Base-by-base conservation (phyloP, 2,797 vertebrate genomes). In the Protosalanx chinensis region DNA sequence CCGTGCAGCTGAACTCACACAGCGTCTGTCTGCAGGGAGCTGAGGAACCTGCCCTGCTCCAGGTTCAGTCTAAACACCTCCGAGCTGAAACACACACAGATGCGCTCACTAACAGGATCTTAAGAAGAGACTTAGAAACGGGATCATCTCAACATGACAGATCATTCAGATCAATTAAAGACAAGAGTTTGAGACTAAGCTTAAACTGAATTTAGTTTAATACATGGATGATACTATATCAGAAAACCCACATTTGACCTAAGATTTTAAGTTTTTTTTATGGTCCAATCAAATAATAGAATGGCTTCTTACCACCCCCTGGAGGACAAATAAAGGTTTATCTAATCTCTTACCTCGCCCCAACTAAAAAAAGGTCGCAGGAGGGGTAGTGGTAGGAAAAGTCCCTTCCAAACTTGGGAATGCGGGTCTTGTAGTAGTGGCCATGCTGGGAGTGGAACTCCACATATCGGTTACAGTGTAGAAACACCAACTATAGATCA, bases 371-470 rank as follows among this genome's bases (percentile, higher is more conserved):
- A 23, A 99, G 88, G 84, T 99, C 98, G 79, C 97, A 98, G 0
- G 97, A 98, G 0, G 97, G 95, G 68, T 94, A 95, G 87, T 99
- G 98, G 59, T 98, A 99, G 3, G 96, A 94, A 76, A 99, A 98
- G 87, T 95, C 95, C 81, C 97, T 91, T 73, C 98, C 97, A 70
- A 97, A 98, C 86, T 97, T 99, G 15, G 98, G 98, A 84, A 99
- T 98, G 59, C 98, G 94, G 13, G 96, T 97, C 86, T 91, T 97
- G 85, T 97, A 98, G 83, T 99, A 99, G 82, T 93, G 93, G 3
- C 98, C 98, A 0, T 98, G 93, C 66, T 99, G 98, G 0, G 98
- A 98, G 87, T 99, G 98, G 84, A 99, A 96, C 82, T 96, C 96
- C 13, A 99, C 93, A 29, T 95, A 95, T 63, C 97, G 94, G 72